A percentile compares a stretch with the other conserved stretches of the same genome.
These are phyloP conservation scores for Clytia hemisphaerica DNA, from an alignment of 30 jellyfish, hydroid and myxozoan genomes.

Conservation along the genomic window DNA sequence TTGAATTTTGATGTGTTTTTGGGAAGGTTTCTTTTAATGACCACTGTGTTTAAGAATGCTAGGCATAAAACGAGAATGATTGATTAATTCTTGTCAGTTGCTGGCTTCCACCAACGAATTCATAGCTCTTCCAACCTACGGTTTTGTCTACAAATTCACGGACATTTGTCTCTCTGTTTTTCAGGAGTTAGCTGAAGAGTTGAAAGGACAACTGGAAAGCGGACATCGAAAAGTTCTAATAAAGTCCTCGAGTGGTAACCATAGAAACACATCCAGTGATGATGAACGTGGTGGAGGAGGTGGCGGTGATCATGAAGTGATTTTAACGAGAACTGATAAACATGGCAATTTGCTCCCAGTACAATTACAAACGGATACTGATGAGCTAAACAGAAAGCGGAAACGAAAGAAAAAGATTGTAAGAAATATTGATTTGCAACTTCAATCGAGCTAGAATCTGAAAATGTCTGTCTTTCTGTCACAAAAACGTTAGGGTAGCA, in stretches of 20 bases:
- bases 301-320: constrained; percentile 53
- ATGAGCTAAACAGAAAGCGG: constrained; percentile 39
- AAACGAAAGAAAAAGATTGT: constrained; percentile 32
- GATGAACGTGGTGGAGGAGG: background rate
- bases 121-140: background rate
- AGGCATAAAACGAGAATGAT: too few species aligned
- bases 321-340: constrained; percentile 57
- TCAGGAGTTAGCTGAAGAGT: constrained; percentile 59
- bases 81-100: too few species aligned
- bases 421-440: background rate
- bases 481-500: too few species aligned
- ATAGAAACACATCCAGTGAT: background rate
- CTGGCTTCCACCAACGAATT: too few species aligned
- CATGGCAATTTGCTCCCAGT: constrained; percentile 85
- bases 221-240: constrained; percentile 8
- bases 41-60: too few species aligned
- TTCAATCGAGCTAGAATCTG: too few species aligned
- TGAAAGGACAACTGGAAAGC: constrained; percentile 49
- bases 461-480: too few species aligned
- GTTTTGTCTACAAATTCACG: too few species aligned
- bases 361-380: constrained; percentile 39
- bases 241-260: background rate
- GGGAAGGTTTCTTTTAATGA: too few species aligned
- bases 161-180: background rate
- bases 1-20: too few species aligned